Evolutionary conservation across 2,888 invertebrate genomes (phyloP).

Genomic region (Microchrysa polita): DNA sequence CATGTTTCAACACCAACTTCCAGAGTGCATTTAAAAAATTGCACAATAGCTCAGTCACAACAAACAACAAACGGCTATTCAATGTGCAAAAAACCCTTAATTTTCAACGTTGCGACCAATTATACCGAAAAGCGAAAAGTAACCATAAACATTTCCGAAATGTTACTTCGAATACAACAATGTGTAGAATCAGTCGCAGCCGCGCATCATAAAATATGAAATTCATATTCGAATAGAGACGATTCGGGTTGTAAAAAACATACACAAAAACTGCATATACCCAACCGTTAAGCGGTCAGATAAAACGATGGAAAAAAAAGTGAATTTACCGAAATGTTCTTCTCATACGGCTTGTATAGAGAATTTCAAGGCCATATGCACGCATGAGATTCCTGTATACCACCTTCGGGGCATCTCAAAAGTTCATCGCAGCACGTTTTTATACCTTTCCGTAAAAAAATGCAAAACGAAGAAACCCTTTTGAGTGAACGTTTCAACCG

Average conservation of each 20-base stretch:
- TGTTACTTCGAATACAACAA: conserved; percentile 3
- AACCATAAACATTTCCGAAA: conserved; percentile 11
- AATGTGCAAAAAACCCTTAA: conserved; percentile 42
- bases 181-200: conserved; percentile 16
- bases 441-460: conserved; percentile 20
- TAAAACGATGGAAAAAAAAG: conserved; percentile 25
- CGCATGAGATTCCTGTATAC: neutral
- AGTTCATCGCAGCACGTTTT: neutral
- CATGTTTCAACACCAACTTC: neutral
- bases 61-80: too few species aligned
- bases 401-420: neutral
- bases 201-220: conserved; percentile 41
- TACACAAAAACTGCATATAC: too few species aligned
- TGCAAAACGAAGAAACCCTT: conserved; percentile 29
- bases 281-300: neutral
- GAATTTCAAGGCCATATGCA: conserved; percentile 23
- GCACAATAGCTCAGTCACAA: conserved; percentile 40
- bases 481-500: conserved; percentile 1
- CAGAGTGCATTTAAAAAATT: conserved; percentile 39
- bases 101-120: conserved; percentile 21
- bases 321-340: neutral
- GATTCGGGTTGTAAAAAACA: too few species aligned
- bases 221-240: conserved; percentile 26
- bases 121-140: conserved; percentile 14
- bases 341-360: conserved; percentile 4